A percentile compares a stretch with the other conserved stretches of the same genome.
These are phyloP conservation scores for Sturmia bella DNA, from an alignment of 2,888 invertebrate genomes.

Conservation along the genomic window DNA sequence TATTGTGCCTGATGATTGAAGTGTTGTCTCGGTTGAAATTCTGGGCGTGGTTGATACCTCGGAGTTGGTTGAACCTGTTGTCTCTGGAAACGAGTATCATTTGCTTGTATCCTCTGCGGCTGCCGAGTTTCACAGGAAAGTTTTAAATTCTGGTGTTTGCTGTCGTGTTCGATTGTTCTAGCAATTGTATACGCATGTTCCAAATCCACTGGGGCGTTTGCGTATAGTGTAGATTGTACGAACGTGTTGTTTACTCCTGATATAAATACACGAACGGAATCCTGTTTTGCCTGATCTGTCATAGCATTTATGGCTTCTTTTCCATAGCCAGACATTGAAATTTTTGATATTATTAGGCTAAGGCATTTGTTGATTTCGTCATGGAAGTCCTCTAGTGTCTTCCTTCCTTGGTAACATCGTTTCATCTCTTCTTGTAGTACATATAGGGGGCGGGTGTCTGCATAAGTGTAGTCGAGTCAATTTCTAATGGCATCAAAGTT, in stretches of 20 bases:
- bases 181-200: no score
- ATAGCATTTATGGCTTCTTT: slow-evolving; percentile 20
- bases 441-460: no score
- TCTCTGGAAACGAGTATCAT: no score
- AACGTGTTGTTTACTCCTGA: slow-evolving; percentile 13
- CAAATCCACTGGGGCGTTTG: no score
- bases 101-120: no score
- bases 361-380: slow-evolving; percentile 16
- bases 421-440: slow-evolving; percentile 2
- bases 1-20: neutral
- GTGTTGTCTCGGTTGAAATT: slow-evolving; percentile 3
- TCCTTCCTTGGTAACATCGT: slow-evolving; percentile 14
- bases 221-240: slow-evolving; percentile 25
- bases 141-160: slow-evolving; percentile 11
- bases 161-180: no score
- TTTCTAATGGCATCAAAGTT: slow-evolving; percentile 35
- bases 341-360: slow-evolving; percentile 15
- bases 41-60: slow-evolving; percentile 2
- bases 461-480: slow-evolving; percentile 14
- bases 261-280: slow-evolving; percentile 8
- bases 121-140: no score
- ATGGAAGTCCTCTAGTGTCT: slow-evolving; percentile 15
- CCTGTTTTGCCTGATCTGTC: slow-evolving; percentile 19
- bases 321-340: slow-evolving; percentile 23
- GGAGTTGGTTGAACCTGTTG: slow-evolving; percentile 20